These are phyloP conservation scores for Centropristis striata DNA, from an alignment of 2,113 vertebrate species.

Conservation along the genomic window DNA sequence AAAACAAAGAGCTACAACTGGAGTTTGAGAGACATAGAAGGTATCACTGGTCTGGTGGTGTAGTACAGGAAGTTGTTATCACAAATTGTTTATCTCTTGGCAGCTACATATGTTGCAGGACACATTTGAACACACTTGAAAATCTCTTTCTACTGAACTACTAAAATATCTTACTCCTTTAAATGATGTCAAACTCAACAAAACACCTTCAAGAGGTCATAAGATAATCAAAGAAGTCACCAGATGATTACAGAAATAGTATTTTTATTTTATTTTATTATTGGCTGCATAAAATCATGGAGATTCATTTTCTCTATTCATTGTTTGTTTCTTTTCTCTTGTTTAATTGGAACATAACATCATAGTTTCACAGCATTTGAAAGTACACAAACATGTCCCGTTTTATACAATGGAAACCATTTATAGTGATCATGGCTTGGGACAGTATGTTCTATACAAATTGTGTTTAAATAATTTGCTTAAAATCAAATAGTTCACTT, in stretches of 20 bases:
- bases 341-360: no score
- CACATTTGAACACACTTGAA: neutral
- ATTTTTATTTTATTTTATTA: neutral
- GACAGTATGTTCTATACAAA: no score
- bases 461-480: no score
- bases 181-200: neutral
- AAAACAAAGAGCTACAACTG: constrained; percentile 7
- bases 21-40: constrained; percentile 30
- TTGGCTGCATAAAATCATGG: neutral
- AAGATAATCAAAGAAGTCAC: neutral
- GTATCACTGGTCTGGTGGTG: constrained; percentile 29
- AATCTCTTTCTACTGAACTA: constrained; percentile 16
- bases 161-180: constrained; percentile 13
- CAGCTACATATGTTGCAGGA: constrained; percentile 6
- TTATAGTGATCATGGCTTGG: no score
- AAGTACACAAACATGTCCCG: no score
- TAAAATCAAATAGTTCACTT: no score
- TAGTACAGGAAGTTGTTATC: constrained; percentile 40
- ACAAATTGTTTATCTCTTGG: constrained; percentile 19
- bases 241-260: neutral
- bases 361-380: no score
- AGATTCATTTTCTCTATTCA: neutral
- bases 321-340: neutral
- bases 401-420: no score
- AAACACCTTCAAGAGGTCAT: neutral